These are phyloP conservation scores for Sebastes glaucus DNA, from an alignment of 2,797 vertebrate genomes.

Conservation along the genomic window DNA sequence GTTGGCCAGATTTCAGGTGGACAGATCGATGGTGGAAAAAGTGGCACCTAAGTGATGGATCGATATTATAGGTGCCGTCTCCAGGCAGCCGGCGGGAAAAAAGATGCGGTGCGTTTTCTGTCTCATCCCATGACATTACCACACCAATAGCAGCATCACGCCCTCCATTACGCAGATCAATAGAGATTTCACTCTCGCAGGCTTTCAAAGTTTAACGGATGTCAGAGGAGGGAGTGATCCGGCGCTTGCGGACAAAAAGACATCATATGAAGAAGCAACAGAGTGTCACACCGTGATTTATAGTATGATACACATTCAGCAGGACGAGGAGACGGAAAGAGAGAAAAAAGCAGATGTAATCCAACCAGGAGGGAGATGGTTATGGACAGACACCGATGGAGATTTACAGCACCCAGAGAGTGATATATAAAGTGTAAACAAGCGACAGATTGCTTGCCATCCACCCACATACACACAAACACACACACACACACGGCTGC, in stretches of 20 bases:
- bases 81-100: constrained; percentile 14
- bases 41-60: constrained; percentile 65
- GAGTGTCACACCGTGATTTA: constrained; percentile 27
- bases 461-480: constrained; percentile 39
- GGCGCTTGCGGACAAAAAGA: background rate
- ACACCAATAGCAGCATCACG: constrained; percentile 32
- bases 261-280: background rate
- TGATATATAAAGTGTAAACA: constrained; percentile 76
- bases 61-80: constrained; percentile 53
- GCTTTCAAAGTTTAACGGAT: constrained; percentile 37
- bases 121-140: constrained; percentile 59
- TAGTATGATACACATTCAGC: constrained; percentile 7
- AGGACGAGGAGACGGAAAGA: background rate
- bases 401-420: constrained; percentile 68
- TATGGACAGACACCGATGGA: constrained; percentile 54
- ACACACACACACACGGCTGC: constrained; percentile 39
- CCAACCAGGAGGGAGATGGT: constrained; percentile 49
- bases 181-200: constrained; percentile 42
- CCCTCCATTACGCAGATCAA: constrained; percentile 68
- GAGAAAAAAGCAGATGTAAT: constrained; percentile 51
- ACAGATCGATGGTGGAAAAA: constrained; percentile 55
- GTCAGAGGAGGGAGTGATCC: constrained; percentile 14
- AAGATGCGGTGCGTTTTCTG: constrained; percentile 9
- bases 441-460: constrained; percentile 74
- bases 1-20: constrained; percentile 38